A percentile compares a stretch with the other conserved stretches of the same genome.
These are phyloP conservation scores for Apis cerana DNA, from an alignment of 1,140 invertebrate species.

Conservation along the genomic window DNA sequence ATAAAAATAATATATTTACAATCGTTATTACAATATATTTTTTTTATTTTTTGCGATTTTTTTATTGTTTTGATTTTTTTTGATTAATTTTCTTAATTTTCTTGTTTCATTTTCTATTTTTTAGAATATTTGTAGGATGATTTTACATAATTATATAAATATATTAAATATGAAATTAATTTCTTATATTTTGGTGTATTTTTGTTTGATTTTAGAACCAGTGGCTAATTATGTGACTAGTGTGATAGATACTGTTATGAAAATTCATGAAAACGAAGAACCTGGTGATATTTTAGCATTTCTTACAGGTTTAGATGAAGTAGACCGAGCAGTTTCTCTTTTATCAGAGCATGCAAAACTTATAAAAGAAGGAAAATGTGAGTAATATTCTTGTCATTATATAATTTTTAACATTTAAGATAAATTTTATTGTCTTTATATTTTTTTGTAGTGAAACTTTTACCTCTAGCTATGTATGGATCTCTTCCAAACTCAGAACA, in stretches of 20 bases:
- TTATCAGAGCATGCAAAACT: constrained; percentile 85
- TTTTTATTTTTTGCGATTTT: not conserved
- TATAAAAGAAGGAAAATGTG: constrained; percentile 80
- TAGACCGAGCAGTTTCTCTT: constrained; percentile 87
- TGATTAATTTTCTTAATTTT: too few relatives aligned
- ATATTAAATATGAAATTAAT: constrained; percentile 13
- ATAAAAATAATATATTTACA: not conserved
- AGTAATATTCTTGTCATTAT: constrained; percentile 59
- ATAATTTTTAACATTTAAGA: constrained; percentile 14
- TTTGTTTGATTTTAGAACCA: constrained; percentile 84
- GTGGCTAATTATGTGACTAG: constrained; percentile 95
- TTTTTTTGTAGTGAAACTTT: constrained; percentile 84
- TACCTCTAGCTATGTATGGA: constrained; percentile 96
- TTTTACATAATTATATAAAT: constrained; percentile 3
- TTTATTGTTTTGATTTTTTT: not conserved
- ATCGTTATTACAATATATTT: not conserved
- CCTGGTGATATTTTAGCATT: constrained; percentile 96
- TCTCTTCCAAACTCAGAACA: constrained; percentile 92
- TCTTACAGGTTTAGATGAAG: constrained; percentile 97
- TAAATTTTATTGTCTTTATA: constrained; percentile 12
- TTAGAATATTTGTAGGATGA: not conserved
- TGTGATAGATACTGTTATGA: constrained; percentile 92
- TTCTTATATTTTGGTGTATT: not conserved
- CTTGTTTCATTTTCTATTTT: not conserved
- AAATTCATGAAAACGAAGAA: constrained; percentile 92